Percentiles rank a stretch among this genome's conserved stretches.
Conservation (phyloP, 1,140 invertebrate species). For the Zaprionus vittiger region DNA sequence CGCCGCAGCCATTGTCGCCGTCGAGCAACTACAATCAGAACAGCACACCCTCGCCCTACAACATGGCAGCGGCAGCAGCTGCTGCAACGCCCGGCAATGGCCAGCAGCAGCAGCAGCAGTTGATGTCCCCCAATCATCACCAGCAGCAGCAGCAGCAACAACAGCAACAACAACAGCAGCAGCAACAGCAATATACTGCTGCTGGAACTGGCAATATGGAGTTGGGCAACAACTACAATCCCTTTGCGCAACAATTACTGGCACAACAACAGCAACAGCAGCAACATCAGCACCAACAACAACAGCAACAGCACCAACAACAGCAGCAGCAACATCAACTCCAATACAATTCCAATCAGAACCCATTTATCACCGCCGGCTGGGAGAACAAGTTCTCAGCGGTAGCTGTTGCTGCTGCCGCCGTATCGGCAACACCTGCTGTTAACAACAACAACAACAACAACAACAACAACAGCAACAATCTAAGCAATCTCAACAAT, state of each 20-base stretch:
- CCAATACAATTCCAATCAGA: conserved; percentile 54
- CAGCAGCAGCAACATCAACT: conserved; percentile 64
- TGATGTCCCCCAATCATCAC: conserved; percentile 56
- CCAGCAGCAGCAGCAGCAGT: conserved; percentile 59
- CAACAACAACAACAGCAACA: conserved; percentile 64
- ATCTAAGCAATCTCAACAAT: conserved; percentile 79
- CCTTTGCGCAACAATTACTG: conserved; percentile 62
- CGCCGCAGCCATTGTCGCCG: conserved; percentile 78
- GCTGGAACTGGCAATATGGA: conserved; percentile 41
- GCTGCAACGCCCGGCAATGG: conserved; percentile 51
- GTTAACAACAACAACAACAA: conserved; percentile 59
- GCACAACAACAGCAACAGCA: conserved; percentile 64
- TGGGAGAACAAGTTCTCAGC: conserved; percentile 76
- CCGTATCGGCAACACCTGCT: conserved; percentile 37
- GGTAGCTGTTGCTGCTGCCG: conserved; percentile 51
- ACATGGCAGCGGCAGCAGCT: conserved; percentile 51
- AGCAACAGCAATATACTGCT: conserved; percentile 61
- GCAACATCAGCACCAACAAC: conserved; percentile 57
- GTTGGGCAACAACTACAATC: conserved; percentile 58
- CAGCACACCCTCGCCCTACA: conserved; percentile 77
- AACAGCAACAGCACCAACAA: conserved; percentile 57
- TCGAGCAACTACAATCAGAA: conserved; percentile 79
- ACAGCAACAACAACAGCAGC: conserved; percentile 54
- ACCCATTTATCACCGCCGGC: conserved; percentile 61
- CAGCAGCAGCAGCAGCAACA: conserved; percentile 51